Evolutionary conservation across 64 coral and sea anemone genomes (phyloP).

Genomic region (Montipora efflorescens): DNA sequence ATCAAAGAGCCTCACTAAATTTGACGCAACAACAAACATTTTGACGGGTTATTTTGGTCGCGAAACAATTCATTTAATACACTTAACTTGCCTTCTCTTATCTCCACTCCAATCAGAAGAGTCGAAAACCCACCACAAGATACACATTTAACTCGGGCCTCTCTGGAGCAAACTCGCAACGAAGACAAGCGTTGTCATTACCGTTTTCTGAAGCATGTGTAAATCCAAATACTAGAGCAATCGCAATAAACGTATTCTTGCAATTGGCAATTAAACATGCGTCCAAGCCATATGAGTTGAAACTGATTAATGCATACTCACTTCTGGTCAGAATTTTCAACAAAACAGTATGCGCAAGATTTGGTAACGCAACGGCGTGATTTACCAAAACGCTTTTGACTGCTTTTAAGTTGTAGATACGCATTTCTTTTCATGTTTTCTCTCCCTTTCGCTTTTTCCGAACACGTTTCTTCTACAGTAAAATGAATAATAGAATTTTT

Average conservation of each 20-base stretch:
- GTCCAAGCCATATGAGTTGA: background rate
- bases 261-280: background rate
- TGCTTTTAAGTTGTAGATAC: too few species aligned
- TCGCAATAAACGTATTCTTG: background rate
- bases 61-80: background rate
- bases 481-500: too few species aligned
- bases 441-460: background rate
- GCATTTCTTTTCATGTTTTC: background rate
- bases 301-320: background rate
- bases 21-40: background rate
- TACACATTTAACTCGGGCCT: background rate
- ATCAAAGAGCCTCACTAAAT: background rate
- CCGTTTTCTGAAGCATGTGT: background rate
- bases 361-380: constrained; percentile 20
- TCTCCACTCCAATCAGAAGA: background rate
- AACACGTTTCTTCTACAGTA: background rate
- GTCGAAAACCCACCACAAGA: background rate
- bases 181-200: background rate
- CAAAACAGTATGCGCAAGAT: constrained; percentile 18
- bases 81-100: constrained; percentile 24
- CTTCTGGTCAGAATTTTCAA: background rate
- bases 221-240: background rate
- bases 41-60: background rate
- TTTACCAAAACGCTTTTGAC: background rate
- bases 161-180: background rate